These are phyloP conservation scores for Coelopa pilipes DNA, from an alignment of 2,888 invertebrate genomes.

Conservation along the genomic window DNA sequence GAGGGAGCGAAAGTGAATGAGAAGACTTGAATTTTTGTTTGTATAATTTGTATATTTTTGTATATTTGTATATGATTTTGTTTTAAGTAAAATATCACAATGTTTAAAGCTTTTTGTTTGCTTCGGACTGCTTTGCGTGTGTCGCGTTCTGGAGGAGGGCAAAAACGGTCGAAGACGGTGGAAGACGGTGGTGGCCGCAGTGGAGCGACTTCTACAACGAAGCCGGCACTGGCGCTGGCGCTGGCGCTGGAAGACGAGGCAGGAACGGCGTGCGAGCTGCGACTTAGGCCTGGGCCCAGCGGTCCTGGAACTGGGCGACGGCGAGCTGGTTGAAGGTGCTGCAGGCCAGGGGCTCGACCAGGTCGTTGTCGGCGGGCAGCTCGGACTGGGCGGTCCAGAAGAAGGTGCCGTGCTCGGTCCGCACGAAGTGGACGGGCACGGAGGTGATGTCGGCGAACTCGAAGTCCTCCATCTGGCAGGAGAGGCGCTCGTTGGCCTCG, in stretches of 20 bases:
- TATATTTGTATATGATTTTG: constrained; percentile 26
- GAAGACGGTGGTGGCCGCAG: constrained; percentile 48
- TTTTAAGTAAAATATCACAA: constrained; percentile 46
- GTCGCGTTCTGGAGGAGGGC: constrained; percentile 12
- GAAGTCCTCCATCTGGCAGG: constrained; percentile 59
- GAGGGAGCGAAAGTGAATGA: constrained; percentile 15
- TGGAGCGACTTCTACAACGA: constrained; percentile 27
- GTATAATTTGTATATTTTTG: constrained; percentile 24
- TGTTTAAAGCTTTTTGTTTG: constrained; percentile 40
- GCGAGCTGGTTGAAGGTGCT: constrained; percentile 62
- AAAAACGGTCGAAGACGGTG: constrained; percentile 39
- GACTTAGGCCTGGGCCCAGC: constrained; percentile 78
- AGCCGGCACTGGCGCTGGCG: constrained; percentile 37
- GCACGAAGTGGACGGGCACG: constrained; percentile 80
- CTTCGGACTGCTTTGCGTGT: constrained; percentile 49
- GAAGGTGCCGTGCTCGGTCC: constrained; percentile 83
- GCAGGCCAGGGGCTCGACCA: constrained; percentile 61
- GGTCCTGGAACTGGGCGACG: constrained; percentile 61
- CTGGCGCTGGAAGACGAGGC: constrained; percentile 42
- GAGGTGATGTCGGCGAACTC: constrained; percentile 57
- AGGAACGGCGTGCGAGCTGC: constrained; percentile 1
- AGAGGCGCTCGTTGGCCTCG: constrained; percentile 60
- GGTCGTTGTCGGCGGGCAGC: constrained; percentile 62
- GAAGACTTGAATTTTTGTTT: constrained; percentile 33
- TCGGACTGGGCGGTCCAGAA: constrained; percentile 79